These are phyloP conservation scores for Toxostoma redivivum DNA, from an alignment of 2,113 vertebrate genomes.

Conservation along the genomic window DNA sequence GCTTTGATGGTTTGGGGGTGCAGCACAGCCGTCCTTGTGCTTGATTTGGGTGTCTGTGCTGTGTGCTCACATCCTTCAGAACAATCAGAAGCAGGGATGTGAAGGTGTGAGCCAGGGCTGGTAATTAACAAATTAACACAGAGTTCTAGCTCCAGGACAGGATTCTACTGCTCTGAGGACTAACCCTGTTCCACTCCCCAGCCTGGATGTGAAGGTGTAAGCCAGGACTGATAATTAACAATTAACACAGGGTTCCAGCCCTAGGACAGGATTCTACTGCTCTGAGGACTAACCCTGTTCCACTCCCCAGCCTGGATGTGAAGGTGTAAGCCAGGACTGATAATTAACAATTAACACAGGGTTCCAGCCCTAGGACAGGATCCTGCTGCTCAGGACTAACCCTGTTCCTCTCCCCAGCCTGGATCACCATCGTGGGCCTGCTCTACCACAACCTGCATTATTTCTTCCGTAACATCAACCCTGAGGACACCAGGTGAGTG, in stretches of 20 bases:
- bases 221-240: neutral
- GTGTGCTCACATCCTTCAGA: accelerated
- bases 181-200: conserved; percentile 49
- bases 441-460: conserved; percentile 89
- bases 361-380: conserved; percentile 38
- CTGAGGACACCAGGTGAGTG: conserved; percentile 84
- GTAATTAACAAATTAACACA: neutral
- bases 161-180: neutral
- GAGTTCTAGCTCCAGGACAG: conserved; percentile 44
- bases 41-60: neutral
- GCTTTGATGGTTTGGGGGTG: neutral
- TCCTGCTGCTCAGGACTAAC: neutral
- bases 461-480: conserved; percentile 82
- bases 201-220: conserved; percentile 71
- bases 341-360: neutral
- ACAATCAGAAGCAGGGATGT: too few relatives aligned
- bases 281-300: neutral
- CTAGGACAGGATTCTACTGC: neutral
- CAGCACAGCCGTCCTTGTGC: neutral
- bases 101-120: neutral
- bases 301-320: conserved; percentile 75
- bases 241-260: conserved; percentile 57
- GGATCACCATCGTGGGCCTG: conserved; percentile 89
- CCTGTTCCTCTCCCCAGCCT: conserved; percentile 70
- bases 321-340: neutral